These are phyloP conservation scores for Danio jaintianensis DNA, from an alignment of 2,797 vertebrate genomes.

Conservation along the genomic window DNA sequence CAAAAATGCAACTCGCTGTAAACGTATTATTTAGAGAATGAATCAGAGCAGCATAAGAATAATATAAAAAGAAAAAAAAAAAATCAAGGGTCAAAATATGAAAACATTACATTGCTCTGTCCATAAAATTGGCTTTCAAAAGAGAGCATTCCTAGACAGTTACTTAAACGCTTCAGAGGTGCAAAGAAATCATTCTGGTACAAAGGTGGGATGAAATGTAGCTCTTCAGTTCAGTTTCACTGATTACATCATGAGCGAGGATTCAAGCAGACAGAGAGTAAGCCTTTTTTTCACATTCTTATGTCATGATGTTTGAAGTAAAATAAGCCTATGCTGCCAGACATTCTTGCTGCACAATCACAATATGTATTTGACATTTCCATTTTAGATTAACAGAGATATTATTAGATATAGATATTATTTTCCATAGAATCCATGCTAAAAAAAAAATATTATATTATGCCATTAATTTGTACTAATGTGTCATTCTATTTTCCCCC, in stretches of 20 bases:
- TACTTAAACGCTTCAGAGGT: neutral
- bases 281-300: conserved; percentile 1
- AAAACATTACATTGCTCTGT: conserved; percentile 5
- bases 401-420: too few species aligned
- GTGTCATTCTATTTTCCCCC: too few species aligned
- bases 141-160: neutral
- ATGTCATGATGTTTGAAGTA: neutral
- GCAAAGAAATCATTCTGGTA: neutral
- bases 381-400: too few species aligned
- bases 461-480: too few species aligned
- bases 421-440: neutral
- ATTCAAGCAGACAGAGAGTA: neutral
- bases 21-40: too few species aligned
- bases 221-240: neutral
- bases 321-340: neutral
- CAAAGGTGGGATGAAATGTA: neutral
- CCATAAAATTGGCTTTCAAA: neutral
- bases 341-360: neutral
- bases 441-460: neutral
- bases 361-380: neutral
- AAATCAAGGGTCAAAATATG: neutral
- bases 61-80: too few species aligned
- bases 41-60: too few species aligned
- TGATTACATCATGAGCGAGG: neutral
- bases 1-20: too few species aligned